A percentile compares a stretch with the other conserved stretches of the same genome.
Conservation (phyloP, 2,113 vertebrate genomes). For the Pluvianellus socialis region DNA sequence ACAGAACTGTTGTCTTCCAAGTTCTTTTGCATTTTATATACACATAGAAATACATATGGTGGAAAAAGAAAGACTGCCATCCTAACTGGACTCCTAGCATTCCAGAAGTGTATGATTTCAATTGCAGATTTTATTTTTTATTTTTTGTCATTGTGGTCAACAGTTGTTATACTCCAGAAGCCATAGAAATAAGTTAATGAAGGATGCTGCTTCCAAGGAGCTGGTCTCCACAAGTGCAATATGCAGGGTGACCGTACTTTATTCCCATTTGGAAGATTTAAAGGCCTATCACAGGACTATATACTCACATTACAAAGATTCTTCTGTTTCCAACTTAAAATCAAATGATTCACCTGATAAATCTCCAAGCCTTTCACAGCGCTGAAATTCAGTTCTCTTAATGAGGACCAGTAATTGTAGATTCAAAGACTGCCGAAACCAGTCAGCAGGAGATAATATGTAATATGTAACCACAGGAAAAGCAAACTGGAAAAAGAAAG, state of each 20-base stretch:
- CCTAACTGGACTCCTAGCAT: not conserved
- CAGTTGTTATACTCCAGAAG: not conserved
- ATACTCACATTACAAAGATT: not conserved
- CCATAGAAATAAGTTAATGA: not conserved
- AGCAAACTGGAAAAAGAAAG: constrained; percentile 59
- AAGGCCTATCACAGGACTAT: not conserved
- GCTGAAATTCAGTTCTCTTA: constrained; percentile 9
- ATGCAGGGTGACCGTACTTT: not conserved
- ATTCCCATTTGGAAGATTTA: not conserved
- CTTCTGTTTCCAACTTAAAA: not conserved
- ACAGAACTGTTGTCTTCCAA: not conserved
- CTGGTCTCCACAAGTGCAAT: not conserved
- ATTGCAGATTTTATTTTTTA: not conserved
- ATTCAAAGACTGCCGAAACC: constrained; percentile 56
- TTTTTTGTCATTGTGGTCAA: not conserved
- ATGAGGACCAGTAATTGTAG: constrained; percentile 24
- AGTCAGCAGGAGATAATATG: constrained; percentile 56
- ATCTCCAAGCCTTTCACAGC: not conserved
- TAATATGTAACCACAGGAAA: constrained; percentile 63
- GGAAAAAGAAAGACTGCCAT: not conserved
- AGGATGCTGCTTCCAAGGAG: not conserved
- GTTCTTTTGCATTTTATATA: not conserved
- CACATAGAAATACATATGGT: not conserved
- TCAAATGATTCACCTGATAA: not conserved
- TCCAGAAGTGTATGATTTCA: not conserved